phyloP scores from a whole-genome alignment of 2,888 invertebrate species.

The Neoaliturus tenellus region DNA sequence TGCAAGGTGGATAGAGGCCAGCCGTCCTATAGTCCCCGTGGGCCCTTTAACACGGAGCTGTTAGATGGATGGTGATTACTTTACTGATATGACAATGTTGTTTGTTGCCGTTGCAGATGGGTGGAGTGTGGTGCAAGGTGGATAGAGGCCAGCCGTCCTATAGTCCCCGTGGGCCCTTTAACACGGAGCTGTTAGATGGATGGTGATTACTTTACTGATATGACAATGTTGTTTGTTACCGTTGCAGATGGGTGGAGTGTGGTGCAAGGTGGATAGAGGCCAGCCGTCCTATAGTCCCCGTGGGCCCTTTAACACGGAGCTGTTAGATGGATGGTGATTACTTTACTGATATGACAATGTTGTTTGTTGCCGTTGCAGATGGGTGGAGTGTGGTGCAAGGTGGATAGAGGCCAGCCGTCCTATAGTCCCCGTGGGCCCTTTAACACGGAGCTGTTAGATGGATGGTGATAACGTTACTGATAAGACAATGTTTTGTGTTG shows the following conservation, averaged over 20 bases:
- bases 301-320: not conserved
- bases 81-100: no score
- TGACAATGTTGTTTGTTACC: no score
- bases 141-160: not conserved
- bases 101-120: no score
- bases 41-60: not conserved
- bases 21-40: not conserved
- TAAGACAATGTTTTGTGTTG: not conserved
- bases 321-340: no score
- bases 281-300: not conserved
- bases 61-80: no score
- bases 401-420: not conserved
- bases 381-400: conserved; percentile 47
- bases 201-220: no score
- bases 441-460: no score
- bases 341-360: no score
- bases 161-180: not conserved
- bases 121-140: conserved; percentile 45
- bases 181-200: no score
- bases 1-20: conserved; percentile 25
- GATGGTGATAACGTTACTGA: no score
- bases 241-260: conserved; percentile 42
- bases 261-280: conserved; percentile 32
- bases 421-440: not conserved
- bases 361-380: no score